A percentile compares a stretch with the other conserved stretches of the same genome.
Conservation (phyloP, 2,113 vertebrate species). For the Eidolon helvum region DNA sequence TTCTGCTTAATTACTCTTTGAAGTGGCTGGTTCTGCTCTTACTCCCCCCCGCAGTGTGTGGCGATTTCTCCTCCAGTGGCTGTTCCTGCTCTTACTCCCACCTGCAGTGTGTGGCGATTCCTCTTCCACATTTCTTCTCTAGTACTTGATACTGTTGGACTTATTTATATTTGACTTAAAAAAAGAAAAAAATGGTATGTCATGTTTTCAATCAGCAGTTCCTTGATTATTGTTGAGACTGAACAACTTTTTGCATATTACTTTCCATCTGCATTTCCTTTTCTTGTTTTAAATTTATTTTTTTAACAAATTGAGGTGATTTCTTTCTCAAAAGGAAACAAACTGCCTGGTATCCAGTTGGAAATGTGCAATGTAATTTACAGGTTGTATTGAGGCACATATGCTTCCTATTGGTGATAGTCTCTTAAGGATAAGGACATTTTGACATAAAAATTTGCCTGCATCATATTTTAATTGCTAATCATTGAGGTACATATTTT, state of each 20-base stretch:
- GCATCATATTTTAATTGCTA: slow-evolving; percentile 14
- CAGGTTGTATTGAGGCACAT: neutral
- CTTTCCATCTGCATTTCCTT: neutral
- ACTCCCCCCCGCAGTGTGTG: neutral
- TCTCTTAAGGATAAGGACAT: neutral
- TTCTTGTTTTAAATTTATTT: neutral
- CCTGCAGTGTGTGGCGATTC: neutral
- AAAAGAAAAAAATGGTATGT: neutral
- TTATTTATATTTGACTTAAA: neutral
- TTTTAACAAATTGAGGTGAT: neutral
- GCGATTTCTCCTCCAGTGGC: neutral
- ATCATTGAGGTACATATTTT: slow-evolving; percentile 3
- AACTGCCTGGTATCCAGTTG: neutral
- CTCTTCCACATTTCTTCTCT: neutral
- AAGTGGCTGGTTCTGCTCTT: neutral
- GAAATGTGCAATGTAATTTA: neutral
- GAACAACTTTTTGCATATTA: neutral
- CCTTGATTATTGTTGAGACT: neutral
- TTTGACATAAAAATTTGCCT: neutral
- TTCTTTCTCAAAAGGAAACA: neutral
- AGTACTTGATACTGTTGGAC: neutral
- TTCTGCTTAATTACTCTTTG: neutral
- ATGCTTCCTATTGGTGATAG: too few relatives aligned
- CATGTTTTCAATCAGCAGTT: neutral
- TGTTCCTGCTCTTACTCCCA: neutral